Percentiles rank a stretch among this genome's conserved stretches.
Conservation (phyloP, 2,888 invertebrate species). For the Synergus umbraculus region DNA sequence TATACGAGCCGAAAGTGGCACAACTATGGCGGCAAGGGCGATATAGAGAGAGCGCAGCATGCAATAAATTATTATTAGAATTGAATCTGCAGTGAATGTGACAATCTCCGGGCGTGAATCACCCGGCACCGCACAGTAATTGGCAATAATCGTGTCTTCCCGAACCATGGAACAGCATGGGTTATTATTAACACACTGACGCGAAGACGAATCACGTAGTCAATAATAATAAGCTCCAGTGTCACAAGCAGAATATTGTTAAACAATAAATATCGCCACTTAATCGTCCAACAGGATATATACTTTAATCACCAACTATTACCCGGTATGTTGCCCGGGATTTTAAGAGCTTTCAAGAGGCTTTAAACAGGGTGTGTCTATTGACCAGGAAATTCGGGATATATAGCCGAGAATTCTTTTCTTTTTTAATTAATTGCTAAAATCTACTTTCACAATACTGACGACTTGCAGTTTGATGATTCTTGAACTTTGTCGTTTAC, state of each 20-base stretch:
- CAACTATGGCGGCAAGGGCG: slow-evolving; percentile 12
- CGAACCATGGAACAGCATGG: slow-evolving; percentile 28
- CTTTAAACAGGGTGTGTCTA: not conserved
- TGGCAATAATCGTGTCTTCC: slow-evolving; percentile 51
- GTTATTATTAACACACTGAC: slow-evolving; percentile 37
- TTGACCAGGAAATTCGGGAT: too few species aligned
- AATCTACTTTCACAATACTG: not conserved
- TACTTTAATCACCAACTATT: not conserved
- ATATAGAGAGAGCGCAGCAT: slow-evolving; percentile 27
- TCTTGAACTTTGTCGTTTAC: slow-evolving; percentile 29
- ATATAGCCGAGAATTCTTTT: too few species aligned
- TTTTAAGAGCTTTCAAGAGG: too few species aligned
- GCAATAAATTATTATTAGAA: slow-evolving; percentile 54
- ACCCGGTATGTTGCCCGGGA: too few species aligned
- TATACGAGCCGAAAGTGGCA: slow-evolving; percentile 52
- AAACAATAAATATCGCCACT: not conserved
- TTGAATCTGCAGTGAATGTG: slow-evolving; percentile 49
- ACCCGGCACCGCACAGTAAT: slow-evolving; percentile 46
- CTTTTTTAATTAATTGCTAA: not conserved
- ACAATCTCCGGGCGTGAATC: slow-evolving; percentile 53
- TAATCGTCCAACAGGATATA: not conserved
- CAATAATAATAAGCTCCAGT: slow-evolving; percentile 15
- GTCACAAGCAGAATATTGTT: slow-evolving; percentile 20
- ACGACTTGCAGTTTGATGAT: not conserved
- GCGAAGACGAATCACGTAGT: slow-evolving; percentile 25